Evolutionary conservation across 2,113 vertebrate species (phyloP), one percentile per base, ranked within the genome.

Genomic region (Tragelaphus scriptus): DNA sequence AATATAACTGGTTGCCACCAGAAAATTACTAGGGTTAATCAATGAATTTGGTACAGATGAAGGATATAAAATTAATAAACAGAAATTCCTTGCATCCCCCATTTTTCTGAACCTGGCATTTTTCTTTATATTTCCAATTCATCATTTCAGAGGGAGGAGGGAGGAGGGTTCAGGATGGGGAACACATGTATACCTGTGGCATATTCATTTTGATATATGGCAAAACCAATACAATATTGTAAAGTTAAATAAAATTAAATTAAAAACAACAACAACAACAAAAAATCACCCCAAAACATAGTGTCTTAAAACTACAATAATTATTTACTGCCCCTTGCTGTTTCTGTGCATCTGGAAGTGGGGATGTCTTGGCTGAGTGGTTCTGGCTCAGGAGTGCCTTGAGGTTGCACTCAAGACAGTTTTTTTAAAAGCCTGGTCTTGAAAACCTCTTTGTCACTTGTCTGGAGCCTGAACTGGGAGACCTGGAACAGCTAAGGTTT

Each of bases 311-410:
- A 32, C 9, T 88, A 25, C 10, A 53, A 40, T 71, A 86, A 26
- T 40, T 36, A 65, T 68, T 88, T 51, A 53, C 4, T 80, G 11
- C 61, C 0, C 4, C 10, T 58, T 12, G 65, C 28, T 59, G 2
- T 44, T 79, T 77, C 58, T 40, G 1, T 56, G 25, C n/a, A 12
- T 79, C 58, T 94, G 44, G 44, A 49, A 61, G 59, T 36, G n/a
- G 5, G 5, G 26, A 11, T 36, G 26, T 4, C 16, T 44, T 87
- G 55, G 30, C 6, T 14, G 9, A 0, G 2, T 77, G n/a, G 2
- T 79, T 79, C 10, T 84, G 59, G 12, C 1, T 19, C 44, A 90
- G 81, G 7, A 28, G 2, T 55, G 28, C 36, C 10, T 16, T 23
- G 6, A 58, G 51, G 1, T 84, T 94, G 32, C 8, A 77, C 13